These are phyloP conservation scores for Orius laevigatus DNA, from an alignment of 1,140 invertebrate genomes.

Conservation along the genomic window DNA sequence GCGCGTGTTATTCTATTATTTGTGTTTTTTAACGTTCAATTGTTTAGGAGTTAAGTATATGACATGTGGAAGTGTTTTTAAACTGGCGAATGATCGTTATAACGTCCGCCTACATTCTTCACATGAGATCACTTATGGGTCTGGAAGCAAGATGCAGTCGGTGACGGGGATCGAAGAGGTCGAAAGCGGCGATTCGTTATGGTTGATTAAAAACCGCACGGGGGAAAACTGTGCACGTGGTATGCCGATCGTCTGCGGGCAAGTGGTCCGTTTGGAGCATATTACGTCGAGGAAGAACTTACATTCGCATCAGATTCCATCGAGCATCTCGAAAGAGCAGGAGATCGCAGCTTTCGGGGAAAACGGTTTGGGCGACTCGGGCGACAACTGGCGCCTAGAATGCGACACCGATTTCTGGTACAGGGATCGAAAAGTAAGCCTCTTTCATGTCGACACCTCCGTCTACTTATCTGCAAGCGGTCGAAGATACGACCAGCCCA, in stretches of 20 bases:
- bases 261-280: slow-evolving; percentile 5
- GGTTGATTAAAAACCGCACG: not conserved
- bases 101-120: not conserved
- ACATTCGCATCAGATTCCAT: slow-evolving; percentile 4
- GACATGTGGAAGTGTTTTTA: slow-evolving; percentile 10
- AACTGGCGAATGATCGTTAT: not conserved
- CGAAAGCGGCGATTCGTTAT: not conserved
- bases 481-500: too few relatives aligned
- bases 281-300: slow-evolving; percentile 3
- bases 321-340: not conserved
- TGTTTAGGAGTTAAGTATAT: too few relatives aligned
- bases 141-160: slow-evolving; percentile 6
- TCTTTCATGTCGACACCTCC: too few relatives aligned
- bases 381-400: slow-evolving; percentile 1
- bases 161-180: slow-evolving; percentile 4
- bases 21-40: too few relatives aligned
- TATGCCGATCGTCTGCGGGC: not conserved
- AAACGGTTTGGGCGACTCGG: slow-evolving; percentile 1
- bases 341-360: slow-evolving; percentile 5
- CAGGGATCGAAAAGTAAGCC: too few relatives aligned
- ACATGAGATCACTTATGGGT: not conserved
- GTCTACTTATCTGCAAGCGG: too few relatives aligned
- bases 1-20: too few relatives aligned
- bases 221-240: not conserved
- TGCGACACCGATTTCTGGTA: too few relatives aligned